Conservation (phyloP, 2,888 invertebrate species). For the Sthenelais limicola region DNA sequence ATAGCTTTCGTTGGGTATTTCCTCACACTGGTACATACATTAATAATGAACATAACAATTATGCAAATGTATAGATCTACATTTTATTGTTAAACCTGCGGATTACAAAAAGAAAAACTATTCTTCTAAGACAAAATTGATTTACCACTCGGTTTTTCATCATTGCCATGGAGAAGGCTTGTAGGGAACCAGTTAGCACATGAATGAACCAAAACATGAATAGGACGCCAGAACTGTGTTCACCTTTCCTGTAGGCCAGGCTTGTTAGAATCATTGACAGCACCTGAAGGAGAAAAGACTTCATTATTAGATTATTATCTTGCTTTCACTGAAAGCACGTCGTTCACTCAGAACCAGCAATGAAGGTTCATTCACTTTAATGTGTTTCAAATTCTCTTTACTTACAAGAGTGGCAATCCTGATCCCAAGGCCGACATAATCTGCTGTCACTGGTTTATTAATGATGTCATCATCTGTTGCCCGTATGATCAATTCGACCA, state of each 20-base stretch:
- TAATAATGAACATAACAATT: no score
- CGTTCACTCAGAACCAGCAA: no score
- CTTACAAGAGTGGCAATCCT: constrained; percentile 42
- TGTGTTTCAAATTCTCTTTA: neutral
- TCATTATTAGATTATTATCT: neutral
- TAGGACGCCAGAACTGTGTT: constrained; percentile 47
- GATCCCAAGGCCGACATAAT: constrained; percentile 29
- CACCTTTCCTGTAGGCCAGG: constrained; percentile 44
- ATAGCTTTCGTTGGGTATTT: no score
- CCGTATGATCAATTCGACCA: constrained; percentile 29
- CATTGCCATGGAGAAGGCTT: constrained; percentile 21
- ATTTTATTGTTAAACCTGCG: no score
- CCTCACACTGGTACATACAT: no score
- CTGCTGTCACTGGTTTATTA: constrained; percentile 26
- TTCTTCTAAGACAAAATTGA: no score
- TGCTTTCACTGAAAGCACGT: neutral
- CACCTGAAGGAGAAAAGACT: constrained; percentile 24
- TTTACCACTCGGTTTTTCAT: neutral
- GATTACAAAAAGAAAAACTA: no score
- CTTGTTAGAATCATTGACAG: constrained; percentile 45
- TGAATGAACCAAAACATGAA: constrained; percentile 49
- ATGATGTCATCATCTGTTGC: neutral
- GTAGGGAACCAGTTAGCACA: constrained; percentile 40
- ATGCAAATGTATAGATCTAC: no score
- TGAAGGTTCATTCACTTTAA: neutral